Conservation (phyloP, 2,888 invertebrate genomes). For the Athetis lepigone region DNA sequence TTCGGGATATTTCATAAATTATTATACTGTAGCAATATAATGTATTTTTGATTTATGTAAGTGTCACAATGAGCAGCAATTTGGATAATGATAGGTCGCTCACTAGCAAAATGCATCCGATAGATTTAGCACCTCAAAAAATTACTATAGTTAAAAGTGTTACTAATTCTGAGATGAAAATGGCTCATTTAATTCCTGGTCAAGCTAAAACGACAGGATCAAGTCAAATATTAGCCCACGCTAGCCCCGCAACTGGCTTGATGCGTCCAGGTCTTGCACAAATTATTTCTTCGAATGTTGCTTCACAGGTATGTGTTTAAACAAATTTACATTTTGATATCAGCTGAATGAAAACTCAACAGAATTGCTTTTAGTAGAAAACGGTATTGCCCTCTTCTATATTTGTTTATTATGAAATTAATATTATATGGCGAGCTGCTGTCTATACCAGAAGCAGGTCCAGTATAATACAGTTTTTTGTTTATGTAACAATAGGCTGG, state of each 20-base stretch:
- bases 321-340: neutral
- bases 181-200: constrained; percentile 85
- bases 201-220: constrained; percentile 81
- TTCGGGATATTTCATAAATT: constrained; percentile 2
- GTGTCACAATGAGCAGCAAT: constrained; percentile 84
- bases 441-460: neutral
- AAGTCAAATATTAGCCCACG: constrained; percentile 83
- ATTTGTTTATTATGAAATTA: constrained; percentile 1
- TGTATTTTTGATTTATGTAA: constrained; percentile 30
- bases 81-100: constrained; percentile 90
- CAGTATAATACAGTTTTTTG: too few species aligned
- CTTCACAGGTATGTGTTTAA: constrained; percentile 79
- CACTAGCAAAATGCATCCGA: constrained; percentile 90
- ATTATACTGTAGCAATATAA: constrained; percentile 17
- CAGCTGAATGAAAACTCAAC: neutral
- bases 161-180: constrained; percentile 85
- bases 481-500: too few species aligned
- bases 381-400: neutral
- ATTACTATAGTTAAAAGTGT: constrained; percentile 88
- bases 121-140: constrained; percentile 89
- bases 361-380: neutral
- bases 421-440: constrained; percentile 6
- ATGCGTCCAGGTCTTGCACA: constrained; percentile 86
- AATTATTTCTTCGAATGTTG: constrained; percentile 85
- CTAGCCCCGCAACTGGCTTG: constrained; percentile 79